Evolutionary conservation across 2,888 invertebrate species (phyloP).

Genomic region (Brachylomia viminalis): DNA sequence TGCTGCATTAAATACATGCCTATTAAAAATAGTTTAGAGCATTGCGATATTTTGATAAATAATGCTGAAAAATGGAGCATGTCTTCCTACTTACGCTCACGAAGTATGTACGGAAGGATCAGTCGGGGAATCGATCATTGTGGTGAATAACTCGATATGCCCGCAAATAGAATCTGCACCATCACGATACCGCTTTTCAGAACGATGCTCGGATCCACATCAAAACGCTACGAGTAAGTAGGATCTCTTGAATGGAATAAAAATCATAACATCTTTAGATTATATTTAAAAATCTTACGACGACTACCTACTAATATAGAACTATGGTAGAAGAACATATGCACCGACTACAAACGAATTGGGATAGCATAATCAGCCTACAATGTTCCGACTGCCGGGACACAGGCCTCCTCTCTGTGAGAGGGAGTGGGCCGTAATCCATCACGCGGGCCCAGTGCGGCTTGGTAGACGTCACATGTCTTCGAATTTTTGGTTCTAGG

Average conservation of each 20-base stretch:
- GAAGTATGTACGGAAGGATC: constrained; percentile 3
- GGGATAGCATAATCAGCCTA: too few species aligned
- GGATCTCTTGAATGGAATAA: constrained; percentile 10
- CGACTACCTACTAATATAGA: background rate
- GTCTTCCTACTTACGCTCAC: background rate
- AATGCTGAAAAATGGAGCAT: background rate
- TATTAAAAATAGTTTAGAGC: background rate
- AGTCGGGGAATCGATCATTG: constrained; percentile 42
- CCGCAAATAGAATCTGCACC: constrained; percentile 41
- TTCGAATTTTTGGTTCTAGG: too few species aligned
- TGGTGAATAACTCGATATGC: constrained; percentile 41
- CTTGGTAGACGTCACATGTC: too few species aligned
- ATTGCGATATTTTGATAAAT: constrained; percentile 26
- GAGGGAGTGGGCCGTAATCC: too few species aligned
- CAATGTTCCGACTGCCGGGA: too few species aligned
- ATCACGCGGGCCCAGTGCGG: too few species aligned
- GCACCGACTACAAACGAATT: background rate
- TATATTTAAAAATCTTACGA: background rate
- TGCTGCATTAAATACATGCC: too few species aligned
- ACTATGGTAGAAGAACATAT: background rate
- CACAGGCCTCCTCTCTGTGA: too few species aligned
- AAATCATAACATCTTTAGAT: background rate
- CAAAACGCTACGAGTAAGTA: constrained; percentile 20
- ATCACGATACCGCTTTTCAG: constrained; percentile 54
- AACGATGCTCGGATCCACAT: constrained; percentile 14